Base-by-base conservation (phyloP, 1,140 invertebrate genomes). In the Dendroctonus valens region DNA sequence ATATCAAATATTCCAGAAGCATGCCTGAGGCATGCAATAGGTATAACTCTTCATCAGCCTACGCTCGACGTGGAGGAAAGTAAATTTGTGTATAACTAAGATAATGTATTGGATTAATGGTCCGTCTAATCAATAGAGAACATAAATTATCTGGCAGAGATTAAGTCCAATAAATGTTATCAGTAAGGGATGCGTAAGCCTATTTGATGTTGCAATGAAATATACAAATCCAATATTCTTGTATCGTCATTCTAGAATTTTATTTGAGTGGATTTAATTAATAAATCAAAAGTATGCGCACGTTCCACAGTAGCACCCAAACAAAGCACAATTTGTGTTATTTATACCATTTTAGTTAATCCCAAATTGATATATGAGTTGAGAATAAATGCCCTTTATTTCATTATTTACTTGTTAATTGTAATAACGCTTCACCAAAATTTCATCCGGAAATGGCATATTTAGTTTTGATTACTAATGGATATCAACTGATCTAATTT, bases 331-430 rank as follows among this genome's bases (percentile, higher is more conserved):
- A 60, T 60, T 49, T 60, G 14, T 15, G 46, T 49, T 60, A 60
- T 60, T 60, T 60, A 60, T 60, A 60, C 58, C 58, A 15, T 60
- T 60, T 60, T 60, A 60, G 58, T 60, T 60, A 50, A 50, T 44
- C 58, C 11, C 46, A 60, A 49, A 60, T 60, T 60, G 46, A 46
- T 60, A 60, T 49, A 48, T 60, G 46, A 60, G 41, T 49, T 38
- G 15, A 9, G 26, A 37, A 40, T 48, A 60, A 60, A 60, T 60
- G 48, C 40, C 50, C 15, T 60, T 60, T 60, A 60, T 60, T 60
- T 49, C 14, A 60, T 60, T 60, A 40, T 49, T 49, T 60, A 60
- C 58, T 60, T 60, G 55, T 58, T 44, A 42, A 58, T 58, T 58
- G 55, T 42, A 42, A 42, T 58, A 40, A 58, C 55, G 41, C 38